Base-by-base conservation (phyloP, 2,888 invertebrate genomes). In the Diplazon laetatorius region DNA sequence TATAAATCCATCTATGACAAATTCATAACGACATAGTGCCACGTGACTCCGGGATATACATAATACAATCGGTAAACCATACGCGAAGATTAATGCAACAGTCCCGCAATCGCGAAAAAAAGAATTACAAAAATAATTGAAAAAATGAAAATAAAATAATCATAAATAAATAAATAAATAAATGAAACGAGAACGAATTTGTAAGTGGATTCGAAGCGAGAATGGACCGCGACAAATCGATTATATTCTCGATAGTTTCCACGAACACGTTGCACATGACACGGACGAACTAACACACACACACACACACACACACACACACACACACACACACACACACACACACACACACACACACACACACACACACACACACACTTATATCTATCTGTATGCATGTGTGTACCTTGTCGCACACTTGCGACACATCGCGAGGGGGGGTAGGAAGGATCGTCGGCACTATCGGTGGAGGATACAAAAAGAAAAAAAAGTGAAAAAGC, bases 151-250 rank as follows among this genome's bases (percentile, higher is more conserved):
- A 62, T 62, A 48, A 35, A 57, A 55, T 60, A 39, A 35, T n/a
- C 10, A 8, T 59, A 70, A 5, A 39, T 39, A 69, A 9, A 69
- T 20, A 59, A 14, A 39, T 10, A 81, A 83, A 80, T 82, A 80
- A 73, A 39, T 22, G 69, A 70, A 81, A 71, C 86, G 85, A 86
- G 79, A 82, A 83, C 88, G 87, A 88, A 88, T 88, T 82, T 83
- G 76, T 88, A 88, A 88, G 88, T 87, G 88, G 87, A 85, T 83
- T 86, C 73, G 77, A 75, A 79, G 75, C 78, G 83, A 86, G 87
- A 85, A 84, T 86, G 83, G 85, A 85, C 86, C 86, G 85, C 72
- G 81, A 71, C 86, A 57, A 85, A 88, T 88, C 82, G 87, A 88
- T 88, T 84, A 83, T n/a, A n/a, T 85, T 83, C 80, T 82, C 76